Evolutionary conservation across 2,113 vertebrate species (phyloP).

Genomic region (Triplophysa dalaica): DNA sequence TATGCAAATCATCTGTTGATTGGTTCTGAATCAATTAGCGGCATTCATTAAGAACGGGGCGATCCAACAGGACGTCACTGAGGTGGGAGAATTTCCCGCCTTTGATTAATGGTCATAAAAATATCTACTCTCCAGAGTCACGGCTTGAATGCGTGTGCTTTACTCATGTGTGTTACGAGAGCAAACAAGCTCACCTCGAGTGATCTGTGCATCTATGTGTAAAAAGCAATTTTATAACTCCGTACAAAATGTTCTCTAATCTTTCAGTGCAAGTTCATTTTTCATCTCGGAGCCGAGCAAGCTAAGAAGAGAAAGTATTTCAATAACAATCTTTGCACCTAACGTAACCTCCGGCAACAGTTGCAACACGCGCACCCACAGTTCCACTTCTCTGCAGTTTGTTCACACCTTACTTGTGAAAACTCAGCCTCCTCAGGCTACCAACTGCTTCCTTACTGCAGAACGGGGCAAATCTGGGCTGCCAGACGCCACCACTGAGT

Average conservation of each 20-base stretch:
- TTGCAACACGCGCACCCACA: slow-evolving; percentile 37
- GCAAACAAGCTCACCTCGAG: not conserved
- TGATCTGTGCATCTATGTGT: not conserved
- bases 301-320: not conserved
- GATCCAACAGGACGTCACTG: slow-evolving; percentile 38
- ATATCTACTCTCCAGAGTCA: slow-evolving; percentile 45
- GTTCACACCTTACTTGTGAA: slow-evolving; percentile 61
- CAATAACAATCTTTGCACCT: slow-evolving; percentile 40
- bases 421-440: slow-evolving; percentile 52
- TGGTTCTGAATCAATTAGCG: slow-evolving; percentile 59
- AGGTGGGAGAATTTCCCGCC: slow-evolving; percentile 33
- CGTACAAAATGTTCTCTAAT: not conserved
- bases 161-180: not conserved
- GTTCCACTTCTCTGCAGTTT: slow-evolving; percentile 47
- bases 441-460: slow-evolving; percentile 55
- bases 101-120: slow-evolving; percentile 52
- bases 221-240: not conserved
- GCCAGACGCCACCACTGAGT: slow-evolving; percentile 55
- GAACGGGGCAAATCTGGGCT: slow-evolving; percentile 54
- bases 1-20: slow-evolving; percentile 57
- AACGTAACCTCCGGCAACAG: slow-evolving; percentile 47
- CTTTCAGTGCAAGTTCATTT: not conserved
- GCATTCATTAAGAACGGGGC: slow-evolving; percentile 47
- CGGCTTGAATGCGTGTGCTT: not conserved
- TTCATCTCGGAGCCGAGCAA: not conserved